phyloP scores from a whole-genome alignment of 2,888 invertebrate species.

The Hydraecia micacea region DNA sequence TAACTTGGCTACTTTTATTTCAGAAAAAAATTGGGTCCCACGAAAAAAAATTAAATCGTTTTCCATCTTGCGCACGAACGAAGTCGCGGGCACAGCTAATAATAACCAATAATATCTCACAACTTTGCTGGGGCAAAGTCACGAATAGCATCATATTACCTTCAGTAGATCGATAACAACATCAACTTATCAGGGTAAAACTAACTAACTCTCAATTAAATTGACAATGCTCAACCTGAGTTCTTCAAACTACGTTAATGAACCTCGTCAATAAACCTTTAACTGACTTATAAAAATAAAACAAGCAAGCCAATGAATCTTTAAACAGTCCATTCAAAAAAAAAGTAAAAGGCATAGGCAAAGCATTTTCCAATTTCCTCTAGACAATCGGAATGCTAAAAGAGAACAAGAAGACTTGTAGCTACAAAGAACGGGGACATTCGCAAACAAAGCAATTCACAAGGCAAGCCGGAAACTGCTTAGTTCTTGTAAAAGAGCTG shows the following conservation, averaged over 20 bases:
- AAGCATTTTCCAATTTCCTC: constrained; percentile 57
- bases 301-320: background rate
- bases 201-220: too few species aligned
- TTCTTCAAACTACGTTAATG: background rate
- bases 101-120: too few species aligned
- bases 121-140: too few species aligned
- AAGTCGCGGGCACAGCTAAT: too few species aligned
- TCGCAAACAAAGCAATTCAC: constrained; percentile 55
- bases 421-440: constrained; percentile 55
- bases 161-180: too few species aligned
- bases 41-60: too few species aligned
- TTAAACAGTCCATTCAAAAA: constrained; percentile 1
- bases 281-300: background rate
- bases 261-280: background rate
- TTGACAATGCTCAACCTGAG: too few species aligned
- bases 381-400: constrained; percentile 57
- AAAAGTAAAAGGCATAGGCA: constrained; percentile 24
- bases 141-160: too few species aligned
- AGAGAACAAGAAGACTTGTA: constrained; percentile 48
- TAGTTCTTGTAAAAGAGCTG: constrained; percentile 48
- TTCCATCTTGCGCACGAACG: too few species aligned
- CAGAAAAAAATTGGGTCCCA: too few species aligned
- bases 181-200: too few species aligned
- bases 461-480: constrained; percentile 46
- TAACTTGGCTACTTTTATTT: too few species aligned